Base-by-base conservation (phyloP, 2,888 invertebrate species). In the Metacarcinus magister region DNA sequence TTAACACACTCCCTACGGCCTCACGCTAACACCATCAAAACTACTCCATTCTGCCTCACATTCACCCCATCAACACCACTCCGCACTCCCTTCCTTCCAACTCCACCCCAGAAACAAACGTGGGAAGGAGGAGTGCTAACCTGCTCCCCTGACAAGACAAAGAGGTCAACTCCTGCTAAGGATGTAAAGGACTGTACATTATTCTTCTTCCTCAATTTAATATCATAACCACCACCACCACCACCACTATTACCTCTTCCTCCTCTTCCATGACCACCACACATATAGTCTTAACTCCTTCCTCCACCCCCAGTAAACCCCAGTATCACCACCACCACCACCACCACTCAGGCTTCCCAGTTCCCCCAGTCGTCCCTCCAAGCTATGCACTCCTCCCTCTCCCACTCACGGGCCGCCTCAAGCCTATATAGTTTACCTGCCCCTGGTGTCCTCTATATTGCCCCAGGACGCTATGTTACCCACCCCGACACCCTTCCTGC, bases 181-280 rank as follows among this genome's bases (percentile, higher is more conserved):
- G 28, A 75, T 28, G 54, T 54, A 54, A 54, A n/a, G 75, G n/a
- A 75, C 75, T 28, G 2, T n/a, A 75, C 75, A 75, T 75, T 4
- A 75, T 28, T 75, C n/a, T 75, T 75, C n/a, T 75, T 75, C 75
- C 75, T 75, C 75, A 75, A 75, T 75, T 75, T 75, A 75, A 23
- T 1, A 75, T 28, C 75, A 75, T 28, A 23, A 75, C 23, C 7
- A n/a, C 23, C 2, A 75, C 28, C 75, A 23, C 54, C 54, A 54
- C 54, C 16, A 67, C n/a, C 67, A 23, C 67, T 16, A n/a, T 1
- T n/a, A n/a, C 67, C 67, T 67, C 23, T 67, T 23, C 67, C 67
- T 67, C n/a, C 67, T 4, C 2, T 23, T n/a, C 67, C n/a, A 67
- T n/a, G 4, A n/a, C 23, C 67, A 23, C 67, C 67, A 3, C 67